Base-by-base conservation (phyloP, 1,140 invertebrate species). In the Trachymyrmex cornetzi region DNA sequence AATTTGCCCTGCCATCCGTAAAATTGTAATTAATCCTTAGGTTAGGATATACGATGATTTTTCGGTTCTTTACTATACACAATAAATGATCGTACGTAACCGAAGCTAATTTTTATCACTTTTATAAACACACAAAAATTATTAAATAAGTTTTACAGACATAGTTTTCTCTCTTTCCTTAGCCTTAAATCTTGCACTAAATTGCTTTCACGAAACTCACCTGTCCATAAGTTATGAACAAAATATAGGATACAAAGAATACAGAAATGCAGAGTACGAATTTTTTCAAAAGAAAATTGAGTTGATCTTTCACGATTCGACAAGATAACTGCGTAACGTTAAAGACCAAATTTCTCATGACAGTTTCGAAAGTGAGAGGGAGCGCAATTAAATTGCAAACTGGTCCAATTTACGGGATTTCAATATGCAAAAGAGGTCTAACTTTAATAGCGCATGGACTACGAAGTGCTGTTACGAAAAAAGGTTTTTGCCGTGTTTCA, bases 361-460 rank as follows among this genome's bases (percentile, higher is more conserved):
- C 16, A 59, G 55, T 86, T 72, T 79, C 82, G 74, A 74, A 64
- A 71, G 44, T 24, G 19, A 11, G 38, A 6, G 38, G 38, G n/a
- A 12, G n/a, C 48, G 64, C 55, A 22, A 22, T 88, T 75, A 81
- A 75, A 75, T 87, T 55, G 77, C 75, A 57, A 74, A 72, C 53
- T 16, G 24, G 7, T 16, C 30, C 48, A 79, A 88, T 88, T 88
- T 57, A 57, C 57, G 55, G n/a, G 12, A 64, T 16, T 53, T 67
- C 24, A 55, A 9, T 64, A 48, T 64, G 81, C 72, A 79, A 88
- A 59, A 66, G 19, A 69, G 64, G 11, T 30, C 11, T 74, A 53
- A 74, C 74, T 88, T 86, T 79, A 86, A 80, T 72, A 53, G 53
- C 57, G 44, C 22, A 11, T 2, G 19, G 1, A 38, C 12, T 57